A percentile compares a stretch with the other conserved stretches of the same genome.
These are phyloP conservation scores for Lethocerus indicus DNA, from an alignment of 1,140 invertebrate genomes.

Conservation along the genomic window DNA sequence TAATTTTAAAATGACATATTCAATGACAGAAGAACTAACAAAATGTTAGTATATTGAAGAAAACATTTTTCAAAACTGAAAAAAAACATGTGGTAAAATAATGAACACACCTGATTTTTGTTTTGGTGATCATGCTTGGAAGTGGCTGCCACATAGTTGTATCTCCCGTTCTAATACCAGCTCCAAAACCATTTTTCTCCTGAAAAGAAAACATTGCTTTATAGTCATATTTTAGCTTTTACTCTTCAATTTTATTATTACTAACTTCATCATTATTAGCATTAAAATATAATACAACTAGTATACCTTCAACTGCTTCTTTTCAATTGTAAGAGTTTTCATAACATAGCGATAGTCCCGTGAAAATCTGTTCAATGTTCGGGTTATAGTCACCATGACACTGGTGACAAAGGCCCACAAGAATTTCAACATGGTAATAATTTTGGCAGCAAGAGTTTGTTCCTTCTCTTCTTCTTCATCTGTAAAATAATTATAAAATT, in stretches of 20 bases:
- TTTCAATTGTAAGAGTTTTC: constrained; percentile 54
- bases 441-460: neutral
- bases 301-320: constrained; percentile 67
- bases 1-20: too few relatives aligned
- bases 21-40: too few relatives aligned
- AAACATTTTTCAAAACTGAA: too few relatives aligned
- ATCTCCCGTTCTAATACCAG: constrained; percentile 42
- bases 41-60: too few relatives aligned
- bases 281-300: too few relatives aligned
- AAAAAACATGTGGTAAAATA: too few relatives aligned
- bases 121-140: constrained; percentile 22
- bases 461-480: neutral
- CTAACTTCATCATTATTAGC: neutral
- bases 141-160: constrained; percentile 56
- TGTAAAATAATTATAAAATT: too few relatives aligned
- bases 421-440: constrained; percentile 28
- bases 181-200: constrained; percentile 48
- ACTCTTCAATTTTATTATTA: neutral
- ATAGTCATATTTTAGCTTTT: neutral
- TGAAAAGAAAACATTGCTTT: constrained; percentile 23
- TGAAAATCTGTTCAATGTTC: constrained; percentile 71
- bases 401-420: constrained; percentile 58
- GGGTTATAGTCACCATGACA: constrained; percentile 71
- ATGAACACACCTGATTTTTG: constrained; percentile 1
- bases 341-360: constrained; percentile 87